These are phyloP conservation scores for Aptenodytes patagonicus DNA, from an alignment of 2,113 vertebrate species.

Conservation along the genomic window DNA sequence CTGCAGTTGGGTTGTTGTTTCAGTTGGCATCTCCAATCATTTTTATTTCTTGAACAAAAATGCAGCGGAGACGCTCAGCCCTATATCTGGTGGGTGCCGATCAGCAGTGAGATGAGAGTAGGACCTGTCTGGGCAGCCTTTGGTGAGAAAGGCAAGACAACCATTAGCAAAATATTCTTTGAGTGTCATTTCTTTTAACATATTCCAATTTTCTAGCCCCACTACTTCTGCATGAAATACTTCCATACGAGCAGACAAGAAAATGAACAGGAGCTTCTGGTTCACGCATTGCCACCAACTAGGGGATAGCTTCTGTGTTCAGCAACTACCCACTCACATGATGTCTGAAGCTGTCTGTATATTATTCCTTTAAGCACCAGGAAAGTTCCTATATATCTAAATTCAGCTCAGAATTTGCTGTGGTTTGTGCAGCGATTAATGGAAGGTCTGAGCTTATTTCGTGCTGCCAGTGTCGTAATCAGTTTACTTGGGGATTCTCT, in stretches of 20 bases:
- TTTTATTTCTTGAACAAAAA: not conserved
- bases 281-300: not conserved
- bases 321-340: constrained; percentile 36
- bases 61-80: rapidly evolving
- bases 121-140: not conserved
- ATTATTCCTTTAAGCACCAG: constrained; percentile 16
- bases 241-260: not conserved
- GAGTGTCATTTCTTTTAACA: not conserved
- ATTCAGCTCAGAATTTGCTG: constrained; percentile 14
- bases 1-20: not conserved
- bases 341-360: constrained; percentile 26
- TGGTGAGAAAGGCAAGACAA: not conserved
- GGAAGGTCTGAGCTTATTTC: not conserved
- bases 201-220: not conserved
- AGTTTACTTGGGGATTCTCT: constrained; percentile 34
- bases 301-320: constrained; percentile 11
- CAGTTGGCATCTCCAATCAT: not conserved
- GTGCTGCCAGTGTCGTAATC: not conserved
- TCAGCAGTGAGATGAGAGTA: not conserved
- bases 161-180: not conserved
- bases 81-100: rapidly evolving
- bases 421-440: not conserved
- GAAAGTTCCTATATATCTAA: not conserved
- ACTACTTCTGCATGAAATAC: not conserved
- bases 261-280: not conserved